A percentile compares a stretch with the other conserved stretches of the same genome.
phyloP scores from a whole-genome alignment of 92 coral and sea anemone species.

The Palythoa grandiflora region DNA sequence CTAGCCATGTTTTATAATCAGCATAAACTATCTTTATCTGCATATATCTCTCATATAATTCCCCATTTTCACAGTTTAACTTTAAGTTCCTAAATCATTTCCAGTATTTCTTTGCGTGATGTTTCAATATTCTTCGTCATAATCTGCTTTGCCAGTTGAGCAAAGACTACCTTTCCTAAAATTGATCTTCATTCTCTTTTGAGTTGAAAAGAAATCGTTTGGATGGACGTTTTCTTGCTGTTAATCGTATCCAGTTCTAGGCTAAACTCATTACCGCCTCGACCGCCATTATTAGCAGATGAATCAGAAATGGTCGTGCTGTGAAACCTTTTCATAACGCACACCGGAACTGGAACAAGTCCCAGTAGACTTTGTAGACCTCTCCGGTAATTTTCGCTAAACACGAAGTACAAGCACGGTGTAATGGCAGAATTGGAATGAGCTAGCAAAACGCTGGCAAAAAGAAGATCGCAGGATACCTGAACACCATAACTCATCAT shows the following conservation, averaged over 20 bases:
- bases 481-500: conserved; percentile 4
- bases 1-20: too few relatives aligned
- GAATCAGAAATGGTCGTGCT: not conserved
- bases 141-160: not conserved
- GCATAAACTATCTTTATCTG: too few relatives aligned
- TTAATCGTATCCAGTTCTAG: not conserved
- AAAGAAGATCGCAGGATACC: conserved; percentile 23
- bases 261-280: not conserved
- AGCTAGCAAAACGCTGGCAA: conserved; percentile 31
- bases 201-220: not conserved
- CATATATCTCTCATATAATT: too few relatives aligned
- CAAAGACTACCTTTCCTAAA: not conserved
- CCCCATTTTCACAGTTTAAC: too few relatives aligned
- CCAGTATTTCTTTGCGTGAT: not conserved
- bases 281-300: not conserved
- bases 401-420: conserved; percentile 43
- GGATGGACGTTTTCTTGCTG: not conserved
- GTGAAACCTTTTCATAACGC: not conserved
- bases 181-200: not conserved
- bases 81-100: too few relatives aligned
- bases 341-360: conserved; percentile 1
- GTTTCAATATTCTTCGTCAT: not conserved
- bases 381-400: conserved; percentile 33
- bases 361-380: conserved; percentile 23
- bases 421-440: conserved; percentile 43